Evolutionary conservation across 2,888 invertebrate species (phyloP).

Genomic region (Drosophila ochracea): DNA sequence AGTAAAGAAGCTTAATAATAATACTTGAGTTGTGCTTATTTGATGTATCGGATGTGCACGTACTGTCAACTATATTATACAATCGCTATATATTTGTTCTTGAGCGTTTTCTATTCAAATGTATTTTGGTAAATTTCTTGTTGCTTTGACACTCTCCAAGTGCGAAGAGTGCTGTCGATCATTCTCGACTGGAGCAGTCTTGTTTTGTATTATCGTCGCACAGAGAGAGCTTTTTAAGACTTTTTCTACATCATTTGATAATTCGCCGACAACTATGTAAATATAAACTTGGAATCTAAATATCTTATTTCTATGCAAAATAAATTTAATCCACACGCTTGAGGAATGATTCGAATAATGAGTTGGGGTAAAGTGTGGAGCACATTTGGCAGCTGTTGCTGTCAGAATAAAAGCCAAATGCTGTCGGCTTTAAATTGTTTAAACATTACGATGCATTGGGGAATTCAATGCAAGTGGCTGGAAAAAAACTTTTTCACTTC

Average conservation of each 20-base stretch:
- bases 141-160: neutral
- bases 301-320: slow-evolving; percentile 18
- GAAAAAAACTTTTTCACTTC: slow-evolving; percentile 61
- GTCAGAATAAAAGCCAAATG: slow-evolving; percentile 72
- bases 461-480: slow-evolving; percentile 77
- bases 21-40: neutral
- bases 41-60: neutral
- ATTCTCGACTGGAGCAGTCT: neutral
- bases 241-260: neutral
- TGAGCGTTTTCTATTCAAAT: neutral
- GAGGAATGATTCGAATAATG: neutral
- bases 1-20: neutral
- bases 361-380: slow-evolving; percentile 2
- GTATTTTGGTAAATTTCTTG: neutral
- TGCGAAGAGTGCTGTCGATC: neutral
- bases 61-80: neutral
- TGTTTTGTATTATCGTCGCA: neutral
- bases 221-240: neutral
- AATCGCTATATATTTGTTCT: neutral
- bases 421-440: slow-evolving; percentile 76
- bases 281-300: neutral
- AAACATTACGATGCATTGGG: slow-evolving; percentile 83
- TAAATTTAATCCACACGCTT: slow-evolving; percentile 5
- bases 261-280: neutral
- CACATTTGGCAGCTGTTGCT: slow-evolving; percentile 64